Evolutionary conservation across 30 jellyfish, hydroid and myxozoan species (phyloP).

Genomic region (Hydractinia symbiolongicarpus): DNA sequence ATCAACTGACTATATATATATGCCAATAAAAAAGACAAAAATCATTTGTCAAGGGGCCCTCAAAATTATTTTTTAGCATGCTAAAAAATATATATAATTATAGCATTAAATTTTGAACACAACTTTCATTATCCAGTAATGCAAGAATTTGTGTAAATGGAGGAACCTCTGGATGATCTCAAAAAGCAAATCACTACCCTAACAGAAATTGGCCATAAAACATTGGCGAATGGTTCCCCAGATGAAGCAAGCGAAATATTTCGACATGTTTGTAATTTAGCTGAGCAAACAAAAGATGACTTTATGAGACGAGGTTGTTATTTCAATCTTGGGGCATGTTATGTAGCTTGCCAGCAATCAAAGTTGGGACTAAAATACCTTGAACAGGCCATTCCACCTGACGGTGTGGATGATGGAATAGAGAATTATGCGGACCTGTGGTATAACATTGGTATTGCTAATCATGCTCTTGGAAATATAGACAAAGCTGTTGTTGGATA

Average conservation of each 20-base stretch:
- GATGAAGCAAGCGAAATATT: conserved; percentile 64
- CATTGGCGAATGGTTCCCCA: conserved; percentile 40
- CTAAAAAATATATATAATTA: no score
- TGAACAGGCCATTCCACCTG: conserved; percentile 50
- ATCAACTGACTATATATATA: no score
- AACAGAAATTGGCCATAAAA: conserved; percentile 74
- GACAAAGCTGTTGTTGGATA: conserved; percentile 68
- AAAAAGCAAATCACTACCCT: conserved; percentile 29
- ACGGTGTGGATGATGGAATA: conserved; percentile 48
- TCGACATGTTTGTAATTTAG: conserved; percentile 46
- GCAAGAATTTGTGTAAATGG: background rate
- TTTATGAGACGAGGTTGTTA: conserved; percentile 61
- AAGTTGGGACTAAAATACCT: conserved; percentile 54
- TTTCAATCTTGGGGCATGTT: conserved; percentile 88
- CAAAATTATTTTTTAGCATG: no score
- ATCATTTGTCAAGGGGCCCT: no score
- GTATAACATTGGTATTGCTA: conserved; percentile 81
- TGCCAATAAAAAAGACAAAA: no score
- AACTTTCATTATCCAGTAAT: no score
- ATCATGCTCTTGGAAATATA: conserved; percentile 55
- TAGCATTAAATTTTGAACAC: no score
- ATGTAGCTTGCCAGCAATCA: conserved; percentile 72
- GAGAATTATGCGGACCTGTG: conserved; percentile 78
- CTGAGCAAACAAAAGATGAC: conserved; percentile 50
- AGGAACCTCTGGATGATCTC: background rate